A percentile compares a stretch with the other conserved stretches of the same genome.
These are phyloP conservation scores for Griposia aprilina DNA, from an alignment of 2,888 invertebrate species.

Conservation along the genomic window DNA sequence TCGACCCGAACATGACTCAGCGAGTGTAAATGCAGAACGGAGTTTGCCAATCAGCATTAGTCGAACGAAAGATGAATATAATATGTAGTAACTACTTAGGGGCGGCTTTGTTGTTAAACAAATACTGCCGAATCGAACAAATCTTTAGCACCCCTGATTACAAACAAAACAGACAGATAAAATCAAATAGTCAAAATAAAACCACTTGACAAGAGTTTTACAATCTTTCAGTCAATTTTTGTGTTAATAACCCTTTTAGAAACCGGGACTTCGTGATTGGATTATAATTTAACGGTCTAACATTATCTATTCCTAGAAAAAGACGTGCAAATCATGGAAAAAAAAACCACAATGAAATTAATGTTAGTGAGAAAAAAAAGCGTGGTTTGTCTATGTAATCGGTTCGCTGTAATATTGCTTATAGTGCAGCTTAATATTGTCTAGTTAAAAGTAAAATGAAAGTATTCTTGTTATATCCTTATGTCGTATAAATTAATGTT, in stretches of 20 bases:
- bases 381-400: slow-evolving; percentile 17
- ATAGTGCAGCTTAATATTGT: slow-evolving; percentile 37
- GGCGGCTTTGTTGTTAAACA: not conserved
- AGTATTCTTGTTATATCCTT: slow-evolving; percentile 30
- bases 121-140: not conserved
- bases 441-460: slow-evolving; percentile 34
- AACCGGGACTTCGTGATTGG: not conserved
- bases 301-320: slow-evolving; percentile 5
- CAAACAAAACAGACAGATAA: too few species aligned
- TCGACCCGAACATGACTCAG: too few species aligned
- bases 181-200: not conserved
- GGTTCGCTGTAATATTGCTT: slow-evolving; percentile 49
- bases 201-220: not conserved
- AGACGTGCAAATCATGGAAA: not conserved
- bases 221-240: not conserved
- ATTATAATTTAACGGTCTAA: slow-evolving; percentile 34
- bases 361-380: not conserved
- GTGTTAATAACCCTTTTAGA: too few species aligned
- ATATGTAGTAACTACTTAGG: not conserved
- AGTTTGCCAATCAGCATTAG: not conserved
- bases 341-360: not conserved
- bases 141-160: not conserved
- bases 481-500: slow-evolving; percentile 25
- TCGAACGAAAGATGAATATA: not conserved
- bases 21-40: too few species aligned